Evolutionary conservation across 2,113 vertebrate genomes (phyloP), one percentile per base, ranked within the genome.

Genomic region (Mastomys natalensis): DNA sequence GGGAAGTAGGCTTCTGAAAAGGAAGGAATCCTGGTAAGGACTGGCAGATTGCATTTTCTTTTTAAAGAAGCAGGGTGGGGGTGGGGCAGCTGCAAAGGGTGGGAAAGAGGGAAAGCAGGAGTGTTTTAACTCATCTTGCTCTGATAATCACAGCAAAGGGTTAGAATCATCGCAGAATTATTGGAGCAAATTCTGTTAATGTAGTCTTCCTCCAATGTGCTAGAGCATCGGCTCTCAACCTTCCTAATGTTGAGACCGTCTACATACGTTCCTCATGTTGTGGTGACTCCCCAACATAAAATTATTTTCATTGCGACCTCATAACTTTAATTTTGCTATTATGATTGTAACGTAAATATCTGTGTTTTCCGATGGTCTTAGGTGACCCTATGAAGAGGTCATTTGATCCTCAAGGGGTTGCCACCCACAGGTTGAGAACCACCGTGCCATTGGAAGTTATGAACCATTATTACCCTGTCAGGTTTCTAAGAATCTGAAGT

Each of bases 121-220:
- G 5, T 34, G 26, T 93, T 95, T 55, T 48, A 73, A 60, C 51
- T 72, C 58, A 60, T 91, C 68, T 10, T 93, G 31, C 53, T 96
- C 84, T 82, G 51, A 60, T 53, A 94, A 22, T 45, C 12, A 76
- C 31, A 60, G 58, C 3, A 22, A 76, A 94, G 80, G 34, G 37
- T 19, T 19, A n/a, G 53, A 58, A 37, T 73, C 60, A 82, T 5
- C 37, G 72, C 40, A 37, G 37, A 43, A 64, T 22, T 29, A 40
- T 2, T 5, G 48, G 76, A 90, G 48, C 74, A 94, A 58, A 85
- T 29, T n/a, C 81, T 51, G 19, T 31, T 24, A 11, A 34, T 12
- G 6, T 1, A 16, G 45, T 51, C 70, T 89, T 78, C 70, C 55
- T 86, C 31, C 48, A 76, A 51, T 10, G 48, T 45, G 19, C 31